Base-by-base conservation (phyloP, 2,797 vertebrate species). In the Ambastaia sidthimunki region DNA sequence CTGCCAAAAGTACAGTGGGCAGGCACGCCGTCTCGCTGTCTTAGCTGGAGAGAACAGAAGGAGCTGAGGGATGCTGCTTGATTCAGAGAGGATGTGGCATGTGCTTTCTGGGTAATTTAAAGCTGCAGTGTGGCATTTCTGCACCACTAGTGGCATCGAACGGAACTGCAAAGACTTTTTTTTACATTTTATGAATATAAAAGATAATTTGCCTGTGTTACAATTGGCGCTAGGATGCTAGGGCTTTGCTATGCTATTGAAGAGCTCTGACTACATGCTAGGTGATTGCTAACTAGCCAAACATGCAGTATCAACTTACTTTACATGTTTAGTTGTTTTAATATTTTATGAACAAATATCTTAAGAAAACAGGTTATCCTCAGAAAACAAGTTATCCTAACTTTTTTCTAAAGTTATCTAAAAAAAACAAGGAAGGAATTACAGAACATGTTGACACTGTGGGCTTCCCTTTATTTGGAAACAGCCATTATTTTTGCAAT, bases 1-100 rank as follows among this genome's bases (percentile, higher is more conserved):
- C 3, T n/a, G 48, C 84, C 80, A 86, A 83, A 82, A 62, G 52
- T 70, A 83, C 69, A 78, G 72, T 79, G 73, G 76, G 83, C 73
- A 86, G 11, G 65, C 41, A 52, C 57, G 12, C 50, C 31, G 34
- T 4, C 62, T 10, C 11, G 18, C 31, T 83, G 57, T 77, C 47
- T 37, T 50, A 81, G 59, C 80, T 63, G 77, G 25, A 83, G 21
- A 82, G 76, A 69, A 52, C 44, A 74, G 65, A 73, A 74, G 57
- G 57, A 62, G 76, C 81, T 67, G 59, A 74, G 44, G 44, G 50
- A 41, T 62, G 54, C 50, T 31, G 50, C 63, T 37, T 28, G 65
- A 74, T 73, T 65, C 54, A 74, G 59, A 78, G 23, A 48, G n/a
- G 69, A 75, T 28, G 31, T 70, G 70, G 60, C 66, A 48, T 69